Conservation (phyloP, 2,113 vertebrate genomes). For the Meleagris gallopavo region DNA sequence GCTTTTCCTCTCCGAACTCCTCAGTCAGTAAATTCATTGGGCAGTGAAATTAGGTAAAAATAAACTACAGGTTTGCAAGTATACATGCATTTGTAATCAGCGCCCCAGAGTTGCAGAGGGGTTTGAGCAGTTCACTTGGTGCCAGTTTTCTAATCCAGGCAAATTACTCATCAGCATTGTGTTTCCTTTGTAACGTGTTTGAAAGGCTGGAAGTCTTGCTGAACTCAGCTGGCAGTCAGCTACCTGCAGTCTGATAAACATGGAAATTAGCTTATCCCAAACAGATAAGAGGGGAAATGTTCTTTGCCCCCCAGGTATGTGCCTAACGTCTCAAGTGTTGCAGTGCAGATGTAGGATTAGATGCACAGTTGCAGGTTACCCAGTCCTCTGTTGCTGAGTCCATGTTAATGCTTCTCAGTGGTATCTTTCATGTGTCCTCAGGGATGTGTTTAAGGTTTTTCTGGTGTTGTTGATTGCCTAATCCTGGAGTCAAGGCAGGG, state of each 20-base stretch:
- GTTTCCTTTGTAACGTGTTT: not conserved
- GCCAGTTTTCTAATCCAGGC: not conserved
- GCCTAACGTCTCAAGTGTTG: not conserved
- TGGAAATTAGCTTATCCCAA: not conserved
- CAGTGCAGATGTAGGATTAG: not conserved
- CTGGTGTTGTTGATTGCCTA: not conserved
- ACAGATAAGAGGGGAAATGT: not conserved
- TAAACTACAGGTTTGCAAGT: not conserved
- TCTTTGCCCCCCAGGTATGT: not conserved
- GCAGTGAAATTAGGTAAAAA: not conserved
- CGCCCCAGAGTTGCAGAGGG: not conserved
- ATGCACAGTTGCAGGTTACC: not conserved
- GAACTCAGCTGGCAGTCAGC: not conserved
- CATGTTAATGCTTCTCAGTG: not conserved
- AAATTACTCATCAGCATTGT: not conserved
- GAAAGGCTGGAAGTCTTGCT: not conserved
- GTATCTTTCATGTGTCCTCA: slow-evolving; percentile 2
- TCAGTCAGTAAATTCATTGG: not conserved
- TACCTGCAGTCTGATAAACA: not conserved
- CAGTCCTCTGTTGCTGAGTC: not conserved
- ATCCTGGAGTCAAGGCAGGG: not conserved
- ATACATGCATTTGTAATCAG: not conserved
- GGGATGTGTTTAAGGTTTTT: not conserved
- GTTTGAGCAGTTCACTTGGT: not conserved
- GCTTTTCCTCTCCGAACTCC: not conserved